These are phyloP conservation scores for Emmelina monodactyla DNA, from an alignment of 2,888 invertebrate genomes.

Conservation along the genomic window DNA sequence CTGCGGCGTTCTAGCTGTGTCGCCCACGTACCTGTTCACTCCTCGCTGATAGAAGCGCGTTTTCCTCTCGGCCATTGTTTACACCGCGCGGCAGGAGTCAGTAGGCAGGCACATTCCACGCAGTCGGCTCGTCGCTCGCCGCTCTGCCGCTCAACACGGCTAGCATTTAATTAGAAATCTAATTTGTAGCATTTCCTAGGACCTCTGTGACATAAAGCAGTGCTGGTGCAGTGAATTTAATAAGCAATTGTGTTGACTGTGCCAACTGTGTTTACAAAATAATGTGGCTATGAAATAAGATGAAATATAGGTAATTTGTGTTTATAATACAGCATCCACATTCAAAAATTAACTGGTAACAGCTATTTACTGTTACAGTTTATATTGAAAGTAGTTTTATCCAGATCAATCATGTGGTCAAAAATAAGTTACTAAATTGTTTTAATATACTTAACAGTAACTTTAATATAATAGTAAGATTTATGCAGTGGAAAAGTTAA, in stretches of 20 bases:
- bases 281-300: constrained; percentile 55
- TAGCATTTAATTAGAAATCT: constrained; percentile 42
- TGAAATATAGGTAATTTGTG: constrained; percentile 54
- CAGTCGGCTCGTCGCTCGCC: constrained; percentile 27
- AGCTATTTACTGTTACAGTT: too few relatives aligned
- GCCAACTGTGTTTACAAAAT: constrained; percentile 37
- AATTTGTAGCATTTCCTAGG: background rate
- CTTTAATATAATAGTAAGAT: too few relatives aligned
- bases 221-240: constrained; percentile 33
- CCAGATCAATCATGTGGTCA: too few relatives aligned
- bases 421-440: too few relatives aligned
- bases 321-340: constrained; percentile 11
- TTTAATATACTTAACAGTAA: too few relatives aligned
- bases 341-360: too few relatives aligned
- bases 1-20: constrained; percentile 27
- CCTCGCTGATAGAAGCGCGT: constrained; percentile 44
- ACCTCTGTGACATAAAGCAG: constrained; percentile 35
- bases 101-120: constrained; percentile 59
- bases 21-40: constrained; percentile 28
- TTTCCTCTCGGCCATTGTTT: constrained; percentile 43
- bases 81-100: constrained; percentile 28
- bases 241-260: constrained; percentile 27
- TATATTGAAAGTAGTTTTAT: too few relatives aligned
- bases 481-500: too few relatives aligned
- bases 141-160: constrained; percentile 17